phyloP scores from a whole-genome alignment of 2,113 vertebrate genomes.

The Lepidothrix coronata region DNA sequence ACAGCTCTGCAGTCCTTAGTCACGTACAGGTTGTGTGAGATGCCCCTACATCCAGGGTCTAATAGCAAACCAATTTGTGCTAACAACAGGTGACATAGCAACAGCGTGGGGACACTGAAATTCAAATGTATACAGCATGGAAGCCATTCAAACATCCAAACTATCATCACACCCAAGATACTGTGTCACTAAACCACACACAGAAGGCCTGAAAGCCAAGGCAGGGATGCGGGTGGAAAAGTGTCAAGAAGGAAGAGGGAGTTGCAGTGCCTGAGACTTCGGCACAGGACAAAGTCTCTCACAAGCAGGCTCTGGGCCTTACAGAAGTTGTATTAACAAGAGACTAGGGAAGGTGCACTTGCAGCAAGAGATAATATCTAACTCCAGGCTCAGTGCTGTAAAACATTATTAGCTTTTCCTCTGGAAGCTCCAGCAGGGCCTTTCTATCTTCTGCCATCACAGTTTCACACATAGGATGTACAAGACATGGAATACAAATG shows the following conservation, averaged over 20 bases:
- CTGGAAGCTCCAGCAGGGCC: neutral
- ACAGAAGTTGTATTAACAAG: neutral
- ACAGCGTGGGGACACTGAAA: neutral
- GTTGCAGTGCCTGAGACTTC: neutral
- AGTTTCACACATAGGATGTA: neutral
- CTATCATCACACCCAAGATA: neutral
- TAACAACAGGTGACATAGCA: neutral
- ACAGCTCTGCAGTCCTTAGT: rapidly evolving
- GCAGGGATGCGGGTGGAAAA: neutral
- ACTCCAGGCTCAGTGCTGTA: neutral
- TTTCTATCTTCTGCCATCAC: neutral
- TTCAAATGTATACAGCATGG: neutral
- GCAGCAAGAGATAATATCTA: neutral
- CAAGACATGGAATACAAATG: neutral
- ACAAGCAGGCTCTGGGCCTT: rapidly evolving
- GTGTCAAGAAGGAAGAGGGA: rapidly evolving
- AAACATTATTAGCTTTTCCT: neutral
- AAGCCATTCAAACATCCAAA: neutral
- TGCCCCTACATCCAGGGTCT: neutral
- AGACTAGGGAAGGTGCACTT: neutral
- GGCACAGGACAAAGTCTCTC: neutral
- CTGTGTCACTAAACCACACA: neutral
- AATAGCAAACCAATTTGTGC: neutral
- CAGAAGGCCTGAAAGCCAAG: neutral
- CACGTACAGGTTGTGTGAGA: neutral